Conservation (phyloP, 35 echinoderm and acorn worm genomes). For the Stichopus chloronotus region DNA sequence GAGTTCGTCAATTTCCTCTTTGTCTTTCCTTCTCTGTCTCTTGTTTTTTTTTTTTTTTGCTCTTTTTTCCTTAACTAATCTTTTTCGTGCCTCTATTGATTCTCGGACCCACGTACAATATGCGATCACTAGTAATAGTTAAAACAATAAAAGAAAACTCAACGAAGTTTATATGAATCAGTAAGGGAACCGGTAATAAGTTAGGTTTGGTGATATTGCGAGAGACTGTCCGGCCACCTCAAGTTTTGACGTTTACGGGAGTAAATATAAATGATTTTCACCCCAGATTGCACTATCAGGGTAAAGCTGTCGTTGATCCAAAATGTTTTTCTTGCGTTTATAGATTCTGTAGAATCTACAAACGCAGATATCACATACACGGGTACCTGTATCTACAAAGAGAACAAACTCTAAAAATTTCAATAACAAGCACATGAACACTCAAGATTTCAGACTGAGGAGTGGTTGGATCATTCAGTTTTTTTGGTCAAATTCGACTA, state of each 20-base stretch:
- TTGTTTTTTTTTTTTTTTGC: neutral
- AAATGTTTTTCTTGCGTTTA: no score
- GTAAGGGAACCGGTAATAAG: neutral
- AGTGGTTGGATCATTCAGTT: no score
- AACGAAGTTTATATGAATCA: neutral
- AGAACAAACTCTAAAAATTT: no score
- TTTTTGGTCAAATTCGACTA: no score
- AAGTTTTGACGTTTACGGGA: neutral
- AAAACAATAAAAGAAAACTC: neutral
- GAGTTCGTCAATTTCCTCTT: neutral
- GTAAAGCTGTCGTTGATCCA: neutral
- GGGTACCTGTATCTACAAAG: no score
- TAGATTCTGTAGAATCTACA: no score
- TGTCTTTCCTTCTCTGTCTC: neutral
- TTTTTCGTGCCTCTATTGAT: neutral
- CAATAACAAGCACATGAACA: no score
- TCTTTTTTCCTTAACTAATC: neutral
- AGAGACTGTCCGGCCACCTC: neutral
- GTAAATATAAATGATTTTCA: neutral
- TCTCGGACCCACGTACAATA: neutral
- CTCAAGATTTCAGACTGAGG: no score
- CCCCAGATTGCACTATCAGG: neutral
- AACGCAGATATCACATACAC: no score
- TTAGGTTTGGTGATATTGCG: neutral
- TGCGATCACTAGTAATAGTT: neutral